Base-by-base conservation (phyloP, 1,140 invertebrate genomes). In the Drosophila obscura region DNA sequence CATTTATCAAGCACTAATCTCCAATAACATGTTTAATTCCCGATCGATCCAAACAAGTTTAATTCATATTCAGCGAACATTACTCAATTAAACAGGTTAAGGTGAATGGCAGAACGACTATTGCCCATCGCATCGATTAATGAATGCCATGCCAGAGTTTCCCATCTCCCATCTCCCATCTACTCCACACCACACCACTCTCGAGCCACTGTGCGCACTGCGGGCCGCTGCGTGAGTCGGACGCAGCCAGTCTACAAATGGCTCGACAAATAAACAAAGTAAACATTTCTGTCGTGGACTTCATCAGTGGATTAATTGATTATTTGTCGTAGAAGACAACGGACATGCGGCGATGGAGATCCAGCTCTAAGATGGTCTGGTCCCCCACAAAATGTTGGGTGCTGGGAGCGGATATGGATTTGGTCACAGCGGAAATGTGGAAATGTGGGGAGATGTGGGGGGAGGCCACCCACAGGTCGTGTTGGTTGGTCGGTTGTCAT, bases 231-330 rank as follows among this genome's bases (percentile, higher is more conserved):
- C 76, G 73, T 73, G 76, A 63, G 63, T 60, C 72, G 44, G 63
- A 7, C 16, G 58, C 63, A 22, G 45, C 44, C 24, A 5, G 5
- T 55, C 67, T 77, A 71, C 80, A 77, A 84, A 80, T 80, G 77
- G 66, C 19, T 43, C 67, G 71, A 73, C 77, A 44, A 56, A 58
- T 58, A 48, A 49, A 73, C 59, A 64, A 88, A 87, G 72, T 69
- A 83, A 88, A 88, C 83, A 55, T 80, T 67, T 75, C 46, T 77
- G 83, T 88, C 83, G 76, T 83, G 84, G 80, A 80, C 81, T 84
- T 72, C 77, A 84, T 77, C 77, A 83, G 77, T 78, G 83, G 87
- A 90, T 90, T 90, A 90, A 90, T 90, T 90, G 87, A 90, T 90
- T 90, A 90, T 90, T 90, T 87, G 87, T 85, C 77, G 67, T 58